Conservation (phyloP, 2,113 vertebrate species). For the Cephalophus harveyi region DNA sequence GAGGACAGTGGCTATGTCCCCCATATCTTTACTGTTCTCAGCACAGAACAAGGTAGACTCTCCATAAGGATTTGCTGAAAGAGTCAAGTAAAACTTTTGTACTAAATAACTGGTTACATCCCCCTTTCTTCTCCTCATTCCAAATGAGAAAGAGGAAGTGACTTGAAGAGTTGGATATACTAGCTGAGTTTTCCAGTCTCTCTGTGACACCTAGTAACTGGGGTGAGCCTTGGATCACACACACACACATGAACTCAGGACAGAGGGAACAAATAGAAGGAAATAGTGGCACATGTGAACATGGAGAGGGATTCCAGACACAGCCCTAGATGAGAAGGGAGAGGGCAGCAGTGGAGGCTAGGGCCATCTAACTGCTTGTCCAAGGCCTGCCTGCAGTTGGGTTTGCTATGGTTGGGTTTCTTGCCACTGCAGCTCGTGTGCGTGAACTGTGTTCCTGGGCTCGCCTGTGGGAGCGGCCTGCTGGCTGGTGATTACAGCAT, state of each 20-base stretch:
- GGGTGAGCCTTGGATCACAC: background rate
- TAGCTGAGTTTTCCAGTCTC: background rate
- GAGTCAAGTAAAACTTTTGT: background rate
- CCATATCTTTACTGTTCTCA: background rate
- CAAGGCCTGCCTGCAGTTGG: background rate
- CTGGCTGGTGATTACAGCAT: constrained; percentile 20
- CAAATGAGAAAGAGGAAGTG: constrained; percentile 8
- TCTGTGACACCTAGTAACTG: background rate
- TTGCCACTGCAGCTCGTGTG: background rate
- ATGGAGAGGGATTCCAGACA: background rate
- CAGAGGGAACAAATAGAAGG: background rate
- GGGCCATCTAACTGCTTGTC: background rate
- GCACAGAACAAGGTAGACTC: background rate
- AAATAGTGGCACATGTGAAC: background rate
- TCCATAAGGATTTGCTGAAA: background rate
- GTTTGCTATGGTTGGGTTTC: background rate
- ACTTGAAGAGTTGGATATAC: background rate
- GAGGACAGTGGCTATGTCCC: background rate
- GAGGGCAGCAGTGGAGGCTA: background rate
- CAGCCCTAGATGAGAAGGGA: background rate
- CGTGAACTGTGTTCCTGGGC: background rate
- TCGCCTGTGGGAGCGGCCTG: background rate
- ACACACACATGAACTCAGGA: background rate
- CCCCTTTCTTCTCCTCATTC: background rate
- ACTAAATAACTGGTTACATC: background rate